These are phyloP conservation scores for Tachypleus tridentatus DNA, from an alignment of 1,140 invertebrate genomes.

Conservation along the genomic window DNA sequence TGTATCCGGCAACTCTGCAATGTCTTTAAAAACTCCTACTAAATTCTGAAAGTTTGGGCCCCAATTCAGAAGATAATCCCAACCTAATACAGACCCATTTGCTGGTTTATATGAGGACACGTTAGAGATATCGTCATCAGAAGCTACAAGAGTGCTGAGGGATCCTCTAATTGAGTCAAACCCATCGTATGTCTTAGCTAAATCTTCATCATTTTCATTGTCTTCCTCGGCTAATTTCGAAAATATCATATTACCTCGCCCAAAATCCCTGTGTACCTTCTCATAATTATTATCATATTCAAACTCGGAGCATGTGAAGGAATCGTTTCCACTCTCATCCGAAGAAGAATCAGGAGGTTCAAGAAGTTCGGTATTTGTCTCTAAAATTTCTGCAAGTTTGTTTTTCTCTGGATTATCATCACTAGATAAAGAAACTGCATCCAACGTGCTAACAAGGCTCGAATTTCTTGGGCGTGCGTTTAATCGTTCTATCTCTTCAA, in stretches of 20 bases:
- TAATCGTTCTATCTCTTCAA: constrained; percentile 82
- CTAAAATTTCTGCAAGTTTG: constrained; percentile 33
- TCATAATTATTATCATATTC: constrained; percentile 86
- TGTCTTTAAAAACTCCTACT: constrained; percentile 91
- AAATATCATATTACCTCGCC: constrained; percentile 45
- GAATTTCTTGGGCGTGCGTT: constrained; percentile 66
- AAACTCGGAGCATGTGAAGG: constrained; percentile 95
- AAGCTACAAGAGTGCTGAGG: constrained; percentile 78
- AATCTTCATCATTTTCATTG: constrained; percentile 37
- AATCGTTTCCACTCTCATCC: constrained; percentile 90
- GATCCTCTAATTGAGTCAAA: constrained; percentile 88
- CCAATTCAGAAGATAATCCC: constrained; percentile 92
- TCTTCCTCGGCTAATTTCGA: constrained; percentile 50
- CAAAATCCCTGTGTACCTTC: constrained; percentile 41
- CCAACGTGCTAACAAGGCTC: constrained; percentile 79
- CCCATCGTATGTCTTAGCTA: constrained; percentile 55
- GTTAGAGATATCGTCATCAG: constrained; percentile 64
- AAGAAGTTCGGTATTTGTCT: constrained; percentile 33
- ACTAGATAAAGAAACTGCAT: constrained; percentile 83
- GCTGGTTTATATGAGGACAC: constrained; percentile 53
- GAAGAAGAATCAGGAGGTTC: constrained; percentile 54
- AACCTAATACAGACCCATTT: constrained; percentile 67
- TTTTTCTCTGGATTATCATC: constrained; percentile 45
- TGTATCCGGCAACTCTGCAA: constrained; percentile 79
- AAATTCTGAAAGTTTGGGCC: constrained; percentile 89